phyloP scores from a whole-genome alignment of 1,140 invertebrate species.

The Drosophila neocordata region DNA sequence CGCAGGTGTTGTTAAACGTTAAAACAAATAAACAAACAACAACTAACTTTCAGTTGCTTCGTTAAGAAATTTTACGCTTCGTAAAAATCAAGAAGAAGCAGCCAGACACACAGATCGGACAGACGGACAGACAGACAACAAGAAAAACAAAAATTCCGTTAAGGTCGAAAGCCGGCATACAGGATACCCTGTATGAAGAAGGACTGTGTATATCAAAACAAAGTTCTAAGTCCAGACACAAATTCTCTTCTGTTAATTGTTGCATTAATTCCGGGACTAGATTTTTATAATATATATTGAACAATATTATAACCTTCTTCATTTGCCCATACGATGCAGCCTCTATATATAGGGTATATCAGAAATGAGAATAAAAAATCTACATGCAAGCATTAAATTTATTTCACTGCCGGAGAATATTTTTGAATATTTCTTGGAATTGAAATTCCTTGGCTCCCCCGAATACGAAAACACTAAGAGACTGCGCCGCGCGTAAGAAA shows the following conservation, averaged over 20 bases:
- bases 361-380: conserved; percentile 45
- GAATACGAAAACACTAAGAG: conserved; percentile 30
- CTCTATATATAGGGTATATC: too few relatives aligned
- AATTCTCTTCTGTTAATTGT: too few relatives aligned
- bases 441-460: conserved; percentile 63
- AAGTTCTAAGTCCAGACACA: too few relatives aligned
- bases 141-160: neutral
- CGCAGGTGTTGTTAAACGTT: conserved; percentile 79
- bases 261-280: too few relatives aligned
- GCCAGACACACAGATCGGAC: conserved; percentile 20
- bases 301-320: too few relatives aligned
- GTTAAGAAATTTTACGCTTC: conserved; percentile 79
- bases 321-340: too few relatives aligned
- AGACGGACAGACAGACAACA: conserved; percentile 17
- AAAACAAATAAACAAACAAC: conserved; percentile 72
- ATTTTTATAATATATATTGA: too few relatives aligned
- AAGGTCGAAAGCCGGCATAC: neutral
- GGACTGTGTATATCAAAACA: neutral
- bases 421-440: conserved; percentile 80
- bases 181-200: neutral
- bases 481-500: conserved; percentile 5
- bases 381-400: conserved; percentile 74
- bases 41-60: conserved; percentile 75
- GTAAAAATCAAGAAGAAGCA: conserved; percentile 46
- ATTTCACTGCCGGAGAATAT: conserved; percentile 74